A percentile compares a stretch with the other conserved stretches of the same genome.
Evolutionary conservation across 2,113 vertebrate genomes (phyloP).

Genomic region (Coturnix japonica): DNA sequence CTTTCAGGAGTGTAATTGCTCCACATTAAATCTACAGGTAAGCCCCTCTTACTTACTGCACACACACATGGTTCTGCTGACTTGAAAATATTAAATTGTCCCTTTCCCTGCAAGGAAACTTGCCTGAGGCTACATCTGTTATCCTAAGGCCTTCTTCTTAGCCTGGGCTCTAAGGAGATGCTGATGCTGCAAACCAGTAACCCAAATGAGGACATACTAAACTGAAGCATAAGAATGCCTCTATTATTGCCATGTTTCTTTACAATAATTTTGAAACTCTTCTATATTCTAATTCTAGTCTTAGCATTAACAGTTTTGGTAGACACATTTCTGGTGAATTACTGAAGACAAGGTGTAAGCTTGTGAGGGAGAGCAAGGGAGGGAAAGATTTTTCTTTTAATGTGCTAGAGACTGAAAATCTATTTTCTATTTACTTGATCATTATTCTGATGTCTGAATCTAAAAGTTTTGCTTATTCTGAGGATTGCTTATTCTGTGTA

Average conservation of each 20-base stretch:
- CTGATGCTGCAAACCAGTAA: conserved; percentile 22
- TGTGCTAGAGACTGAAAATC: background rate
- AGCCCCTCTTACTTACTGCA: conserved; percentile 28
- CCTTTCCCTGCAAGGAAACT: background rate
- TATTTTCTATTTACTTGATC: background rate
- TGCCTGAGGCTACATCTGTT: conserved; percentile 31
- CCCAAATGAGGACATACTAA: conserved; percentile 23
- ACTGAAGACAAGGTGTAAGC: background rate
- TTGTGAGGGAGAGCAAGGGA: background rate
- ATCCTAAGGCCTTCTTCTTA: background rate
- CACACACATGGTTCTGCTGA: background rate
- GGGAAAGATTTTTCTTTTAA: background rate
- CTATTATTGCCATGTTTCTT: background rate
- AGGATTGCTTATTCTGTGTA: background rate
- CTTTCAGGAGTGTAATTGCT: background rate
- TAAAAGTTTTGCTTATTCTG: background rate
- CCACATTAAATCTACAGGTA: conserved; percentile 38
- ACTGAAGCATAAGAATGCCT: conserved; percentile 1
- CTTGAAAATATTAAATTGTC: conserved; percentile 40
- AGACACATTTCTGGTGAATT: background rate
- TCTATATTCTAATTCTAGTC: conserved; percentile 19
- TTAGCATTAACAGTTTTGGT: background rate
- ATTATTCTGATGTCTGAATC: background rate
- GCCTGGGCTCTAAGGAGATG: background rate
- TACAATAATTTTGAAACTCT: conserved; percentile 19